Evolutionary conservation across 2,888 invertebrate genomes (phyloP).

Genomic region (Scelioninae gen. 1): DNA sequence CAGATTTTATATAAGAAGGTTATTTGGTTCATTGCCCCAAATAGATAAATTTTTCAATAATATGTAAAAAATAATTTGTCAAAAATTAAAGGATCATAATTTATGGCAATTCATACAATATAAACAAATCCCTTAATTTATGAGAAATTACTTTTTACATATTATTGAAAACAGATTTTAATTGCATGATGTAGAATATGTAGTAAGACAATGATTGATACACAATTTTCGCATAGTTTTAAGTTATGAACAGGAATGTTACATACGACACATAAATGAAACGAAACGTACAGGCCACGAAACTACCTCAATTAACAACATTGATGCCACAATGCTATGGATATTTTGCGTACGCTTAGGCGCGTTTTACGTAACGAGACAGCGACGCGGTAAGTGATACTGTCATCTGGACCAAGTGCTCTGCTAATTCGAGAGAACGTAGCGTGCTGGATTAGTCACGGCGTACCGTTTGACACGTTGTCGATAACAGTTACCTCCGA

Average conservation of each 20-base stretch:
- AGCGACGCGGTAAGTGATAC: conserved; percentile 63
- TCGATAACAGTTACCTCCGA: conserved; percentile 64
- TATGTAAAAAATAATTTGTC: too few species aligned
- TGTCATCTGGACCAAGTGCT: conserved; percentile 68
- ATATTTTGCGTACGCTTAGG: conserved; percentile 55
- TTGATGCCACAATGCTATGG: conserved; percentile 41
- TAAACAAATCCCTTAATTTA: too few species aligned
- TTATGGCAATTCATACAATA: too few species aligned
- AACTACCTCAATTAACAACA: conserved; percentile 33
- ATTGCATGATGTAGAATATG: too few species aligned
- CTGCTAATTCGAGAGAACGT: conserved; percentile 61
- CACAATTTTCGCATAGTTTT: background rate
- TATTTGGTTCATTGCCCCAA: too few species aligned
- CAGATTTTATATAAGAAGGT: too few species aligned
- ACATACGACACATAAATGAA: background rate
- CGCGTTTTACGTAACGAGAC: conserved; percentile 60
- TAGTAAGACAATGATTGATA: too few species aligned
- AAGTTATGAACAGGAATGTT: background rate
- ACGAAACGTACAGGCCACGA: background rate
- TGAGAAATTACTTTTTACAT: too few species aligned
- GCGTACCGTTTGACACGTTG: conserved; percentile 67
- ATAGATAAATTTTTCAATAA: too few species aligned
- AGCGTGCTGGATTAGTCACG: conserved; percentile 58
- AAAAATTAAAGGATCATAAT: too few species aligned
- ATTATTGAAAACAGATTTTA: too few species aligned